phyloP scores from a whole-genome alignment of 2,888 invertebrate genomes.

The Allophyes oxyacanthae region DNA sequence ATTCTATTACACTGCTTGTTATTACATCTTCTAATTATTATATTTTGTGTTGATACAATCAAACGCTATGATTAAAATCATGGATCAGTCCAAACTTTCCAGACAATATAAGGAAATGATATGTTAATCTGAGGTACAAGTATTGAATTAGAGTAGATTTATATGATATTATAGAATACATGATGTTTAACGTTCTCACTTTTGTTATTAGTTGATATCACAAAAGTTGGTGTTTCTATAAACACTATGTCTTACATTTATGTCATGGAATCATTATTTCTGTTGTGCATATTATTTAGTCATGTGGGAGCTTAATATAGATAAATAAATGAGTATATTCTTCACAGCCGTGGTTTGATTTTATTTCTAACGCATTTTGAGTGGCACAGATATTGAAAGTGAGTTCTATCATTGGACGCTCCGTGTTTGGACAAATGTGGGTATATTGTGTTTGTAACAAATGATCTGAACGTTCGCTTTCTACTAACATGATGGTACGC shows the following conservation, averaged over 20 bases:
- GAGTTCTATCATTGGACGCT: slow-evolving; percentile 43
- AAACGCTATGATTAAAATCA: slow-evolving; percentile 59
- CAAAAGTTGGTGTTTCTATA: slow-evolving; percentile 45
- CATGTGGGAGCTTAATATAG: slow-evolving; percentile 76
- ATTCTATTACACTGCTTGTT: slow-evolving; percentile 64
- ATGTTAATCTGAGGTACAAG: slow-evolving; percentile 75
- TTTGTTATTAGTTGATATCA: slow-evolving; percentile 60
- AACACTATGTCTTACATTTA: slow-evolving; percentile 50
- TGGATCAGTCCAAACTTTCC: slow-evolving; percentile 62
- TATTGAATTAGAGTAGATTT: slow-evolving; percentile 70
- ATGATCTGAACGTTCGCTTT: slow-evolving; percentile 41
- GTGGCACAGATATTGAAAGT: slow-evolving; percentile 53
- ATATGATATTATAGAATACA: slow-evolving; percentile 61
- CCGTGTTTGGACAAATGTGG: slow-evolving; percentile 51
- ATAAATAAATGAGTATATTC: slow-evolving; percentile 85
- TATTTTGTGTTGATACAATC: slow-evolving; percentile 64
- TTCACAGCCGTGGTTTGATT: slow-evolving; percentile 84
- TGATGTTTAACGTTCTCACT: slow-evolving; percentile 61
- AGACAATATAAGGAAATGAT: slow-evolving; percentile 75
- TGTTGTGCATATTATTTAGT: slow-evolving; percentile 72
- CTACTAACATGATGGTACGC: slow-evolving; percentile 53
- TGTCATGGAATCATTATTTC: slow-evolving; percentile 62
- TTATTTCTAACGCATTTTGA: slow-evolving; percentile 70
- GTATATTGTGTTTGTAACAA: slow-evolving; percentile 48
- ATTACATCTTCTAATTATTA: slow-evolving; percentile 52